Percentiles rank a stretch among this genome's conserved stretches.
Conservation (phyloP, 2,888 invertebrate species). For the Aproaerema taeniolella region DNA sequence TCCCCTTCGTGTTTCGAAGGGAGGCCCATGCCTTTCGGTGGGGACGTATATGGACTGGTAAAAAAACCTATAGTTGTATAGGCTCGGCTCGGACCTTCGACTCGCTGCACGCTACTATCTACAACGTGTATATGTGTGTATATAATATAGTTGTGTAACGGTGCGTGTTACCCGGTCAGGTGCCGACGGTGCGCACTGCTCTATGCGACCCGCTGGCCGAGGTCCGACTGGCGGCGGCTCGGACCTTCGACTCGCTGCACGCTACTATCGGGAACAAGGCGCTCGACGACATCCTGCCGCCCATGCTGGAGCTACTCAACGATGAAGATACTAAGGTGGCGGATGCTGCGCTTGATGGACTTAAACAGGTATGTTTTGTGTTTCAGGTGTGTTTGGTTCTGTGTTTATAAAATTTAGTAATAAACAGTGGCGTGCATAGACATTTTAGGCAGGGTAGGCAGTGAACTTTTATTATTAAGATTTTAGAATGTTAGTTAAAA, state of each 20-base stretch:
- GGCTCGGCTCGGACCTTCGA: conserved; percentile 98
- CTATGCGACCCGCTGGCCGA: conserved; percentile 95
- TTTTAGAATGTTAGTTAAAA: no score
- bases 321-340: conserved; percentile 87
- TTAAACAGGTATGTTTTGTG: conserved; percentile 93
- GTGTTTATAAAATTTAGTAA: no score
- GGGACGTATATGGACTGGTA: no score
- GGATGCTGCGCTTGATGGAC: conserved; percentile 95
- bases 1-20: no score
- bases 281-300: conserved; percentile 96
- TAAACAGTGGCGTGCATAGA: no score
- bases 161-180: conserved; percentile 30
- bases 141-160: no score
- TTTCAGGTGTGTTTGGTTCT: no score
- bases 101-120: conserved; percentile 95
- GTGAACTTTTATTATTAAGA: no score
- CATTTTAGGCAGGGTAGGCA: no score
- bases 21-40: no score
- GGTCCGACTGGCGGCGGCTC: conserved; percentile 95
- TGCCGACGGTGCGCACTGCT: conserved; percentile 95
- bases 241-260: conserved; percentile 97
- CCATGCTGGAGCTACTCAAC: conserved; percentile 86
- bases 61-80: no score
- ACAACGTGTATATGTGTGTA: no score
- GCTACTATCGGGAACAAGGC: conserved; percentile 95